These are phyloP conservation scores for Blomia tropicalis DNA, from an alignment of 2,888 invertebrate species.

Conservation along the genomic window DNA sequence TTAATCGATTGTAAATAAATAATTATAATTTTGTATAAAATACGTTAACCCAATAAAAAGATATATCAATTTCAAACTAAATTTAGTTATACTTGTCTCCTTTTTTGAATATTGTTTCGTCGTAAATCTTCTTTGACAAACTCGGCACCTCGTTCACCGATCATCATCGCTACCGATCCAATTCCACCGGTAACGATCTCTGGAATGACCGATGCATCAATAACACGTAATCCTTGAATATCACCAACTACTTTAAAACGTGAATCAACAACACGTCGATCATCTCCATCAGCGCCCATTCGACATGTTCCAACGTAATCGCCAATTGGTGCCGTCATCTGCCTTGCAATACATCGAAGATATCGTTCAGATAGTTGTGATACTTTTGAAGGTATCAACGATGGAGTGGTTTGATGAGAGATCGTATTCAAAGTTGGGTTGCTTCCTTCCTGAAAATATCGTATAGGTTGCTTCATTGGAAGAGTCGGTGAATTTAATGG, in stretches of 20 bases:
- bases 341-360: constrained; percentile 18
- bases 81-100: no score
- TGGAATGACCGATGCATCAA: constrained; percentile 19
- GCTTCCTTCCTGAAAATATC: no score
- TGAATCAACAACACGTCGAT: constrained; percentile 12
- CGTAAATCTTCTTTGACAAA: constrained; percentile 1
- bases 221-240: constrained; percentile 1
- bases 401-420: neutral
- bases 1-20: no score
- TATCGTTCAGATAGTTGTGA: constrained; percentile 1
- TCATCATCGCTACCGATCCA: constrained; percentile 5
- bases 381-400: neutral
- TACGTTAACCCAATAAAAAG: no score
- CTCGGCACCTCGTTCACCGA: constrained; percentile 21
- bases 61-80: no score
- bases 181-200: constrained; percentile 4
- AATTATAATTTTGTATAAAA: no score
- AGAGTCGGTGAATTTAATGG: no score
- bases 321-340: constrained; percentile 11
- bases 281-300: constrained; percentile 13
- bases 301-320: constrained; percentile 17
- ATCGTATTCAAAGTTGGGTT: no score
- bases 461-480: no score
- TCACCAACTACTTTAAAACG: constrained; percentile 10
- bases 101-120: no score